Percentiles rank a stretch among this genome's conserved stretches.
These are phyloP conservation scores for Rhabdornis inornatus DNA, from an alignment of 2,113 vertebrate genomes.

Conservation along the genomic window DNA sequence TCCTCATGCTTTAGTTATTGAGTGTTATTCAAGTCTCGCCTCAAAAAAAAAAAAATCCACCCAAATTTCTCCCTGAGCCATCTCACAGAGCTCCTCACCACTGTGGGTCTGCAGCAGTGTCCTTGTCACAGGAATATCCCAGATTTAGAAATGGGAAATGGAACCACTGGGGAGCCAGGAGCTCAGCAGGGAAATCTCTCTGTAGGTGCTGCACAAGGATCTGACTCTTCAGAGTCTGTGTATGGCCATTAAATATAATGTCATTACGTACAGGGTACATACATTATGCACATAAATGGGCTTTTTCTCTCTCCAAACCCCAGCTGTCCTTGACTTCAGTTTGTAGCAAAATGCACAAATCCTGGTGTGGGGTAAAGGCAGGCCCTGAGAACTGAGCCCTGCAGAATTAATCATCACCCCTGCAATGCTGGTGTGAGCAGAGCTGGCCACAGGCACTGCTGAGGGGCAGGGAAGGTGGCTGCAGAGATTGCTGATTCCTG, in stretches of 20 bases:
- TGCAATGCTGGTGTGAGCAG: neutral
- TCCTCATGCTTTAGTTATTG: neutral
- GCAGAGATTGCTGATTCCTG: too few species aligned
- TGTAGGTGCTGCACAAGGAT: neutral
- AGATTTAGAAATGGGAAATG: neutral
- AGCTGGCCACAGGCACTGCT: neutral
- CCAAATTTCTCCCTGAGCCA: neutral
- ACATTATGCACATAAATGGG: rapidly evolving
- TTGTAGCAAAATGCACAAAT: neutral
- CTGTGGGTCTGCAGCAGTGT: neutral
- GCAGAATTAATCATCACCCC: neutral
- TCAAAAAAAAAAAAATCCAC: neutral
- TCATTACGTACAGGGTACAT: rapidly evolving
- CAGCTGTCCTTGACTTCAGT: rapidly evolving
- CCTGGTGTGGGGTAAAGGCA: neutral
- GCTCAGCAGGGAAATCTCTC: neutral
- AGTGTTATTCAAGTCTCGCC: neutral
- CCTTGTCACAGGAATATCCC: neutral
- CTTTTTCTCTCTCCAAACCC: neutral
- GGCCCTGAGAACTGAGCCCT: neutral
- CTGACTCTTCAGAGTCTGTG: neutral
- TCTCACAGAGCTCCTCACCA: neutral
- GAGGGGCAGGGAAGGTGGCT: neutral
- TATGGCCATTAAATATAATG: rapidly evolving
- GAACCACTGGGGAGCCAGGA: neutral